Evolutionary conservation across 2,797 vertebrate species (phyloP), one percentile per base, ranked within the genome.

Genomic region (Dermochelys coriacea): DNA sequence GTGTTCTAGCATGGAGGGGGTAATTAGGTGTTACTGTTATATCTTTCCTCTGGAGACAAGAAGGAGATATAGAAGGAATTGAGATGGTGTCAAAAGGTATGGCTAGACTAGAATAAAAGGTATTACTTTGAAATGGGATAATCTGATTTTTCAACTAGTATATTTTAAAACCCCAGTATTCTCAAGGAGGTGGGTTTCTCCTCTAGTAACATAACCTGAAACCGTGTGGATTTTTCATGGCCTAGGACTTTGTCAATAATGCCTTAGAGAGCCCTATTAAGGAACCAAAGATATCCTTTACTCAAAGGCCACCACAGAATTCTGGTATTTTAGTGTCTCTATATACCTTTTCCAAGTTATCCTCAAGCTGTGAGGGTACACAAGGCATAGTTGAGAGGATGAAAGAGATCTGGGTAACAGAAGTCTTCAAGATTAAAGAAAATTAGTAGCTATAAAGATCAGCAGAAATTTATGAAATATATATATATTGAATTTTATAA

Each of bases 401-500:
- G 57, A 93, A 93, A 84, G 85, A 34, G 85, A 25, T 91, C 94
- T 91, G 71, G 61, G 50, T 74, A 27, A 37, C 23, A 75, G 37
- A 75, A 75, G 41, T 75, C 21, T 47, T 75, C 41, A 47, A 75
- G n/a, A 75, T 45, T 75, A 75, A 27, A 27, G 45, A 82, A 91
- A 95, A 80, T 2, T 71, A 93, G 77, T 7, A 86, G 47, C 0
- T 6, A 54, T 86, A 87, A 82, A 94, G 86, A 95, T 86, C 87
- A 37, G 82, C 61, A 52, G 85, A 80, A 96, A 96, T 95, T 95
- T 93, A 95, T 96, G 92, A 96, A 96, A 97, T 94, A 91, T 55
- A 94, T 93, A 59, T 93, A 81, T 95, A 94, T 95, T 95, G 89
- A 91, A 88, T 93, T 94, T 95, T 94, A 95, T 85, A 95, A 93